These are phyloP conservation scores for Lycopodina hypogea DNA, from an alignment of 37 sponge, comb jelly and placozoan genomes.

Conservation along the genomic window DNA sequence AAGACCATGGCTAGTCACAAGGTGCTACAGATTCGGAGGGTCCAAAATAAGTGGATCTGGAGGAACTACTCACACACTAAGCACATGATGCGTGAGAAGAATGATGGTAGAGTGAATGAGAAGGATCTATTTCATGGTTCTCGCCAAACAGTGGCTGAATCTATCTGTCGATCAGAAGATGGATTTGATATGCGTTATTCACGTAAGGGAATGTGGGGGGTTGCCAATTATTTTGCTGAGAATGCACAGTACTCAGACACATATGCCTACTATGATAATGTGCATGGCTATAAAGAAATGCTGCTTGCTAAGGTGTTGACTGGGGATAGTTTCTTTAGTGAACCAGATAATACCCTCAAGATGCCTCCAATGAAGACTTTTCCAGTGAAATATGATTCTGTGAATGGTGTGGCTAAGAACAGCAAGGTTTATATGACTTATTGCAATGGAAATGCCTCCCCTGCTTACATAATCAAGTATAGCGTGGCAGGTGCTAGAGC, in stretches of 20 bases:
- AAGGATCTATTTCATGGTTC: conserved; percentile 68
- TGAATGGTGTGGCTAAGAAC: too few relatives aligned
- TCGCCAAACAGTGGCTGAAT: conserved; percentile 10
- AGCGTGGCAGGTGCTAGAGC: too few relatives aligned
- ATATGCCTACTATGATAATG: conserved; percentile 30
- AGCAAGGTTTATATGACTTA: too few relatives aligned
- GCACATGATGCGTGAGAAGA: conserved; percentile 40
- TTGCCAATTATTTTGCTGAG: conserved; percentile 73
- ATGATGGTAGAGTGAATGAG: conserved; percentile 45
- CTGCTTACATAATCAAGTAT: too few relatives aligned
- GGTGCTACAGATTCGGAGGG: conserved; percentile 38
- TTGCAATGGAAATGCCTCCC: too few relatives aligned
- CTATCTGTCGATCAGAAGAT: conserved; percentile 56
- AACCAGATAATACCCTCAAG: too few relatives aligned
- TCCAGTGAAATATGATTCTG: too few relatives aligned
- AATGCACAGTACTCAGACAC: conserved; percentile 74
- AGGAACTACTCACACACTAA: conserved; percentile 27
- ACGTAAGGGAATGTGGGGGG: conserved; percentile 70
- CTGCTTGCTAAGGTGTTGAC: too few relatives aligned
- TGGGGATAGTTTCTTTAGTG: too few relatives aligned
- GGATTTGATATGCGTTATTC: conserved; percentile 68
- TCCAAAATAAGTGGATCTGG: conserved; percentile 84
- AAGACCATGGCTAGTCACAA: conserved; percentile 29
- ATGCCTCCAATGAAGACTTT: too few relatives aligned
- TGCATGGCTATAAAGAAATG: conserved; percentile 19